Evolutionary conservation across 2,888 invertebrate species (phyloP).

Genomic region (Pantelozetes paolii): DNA sequence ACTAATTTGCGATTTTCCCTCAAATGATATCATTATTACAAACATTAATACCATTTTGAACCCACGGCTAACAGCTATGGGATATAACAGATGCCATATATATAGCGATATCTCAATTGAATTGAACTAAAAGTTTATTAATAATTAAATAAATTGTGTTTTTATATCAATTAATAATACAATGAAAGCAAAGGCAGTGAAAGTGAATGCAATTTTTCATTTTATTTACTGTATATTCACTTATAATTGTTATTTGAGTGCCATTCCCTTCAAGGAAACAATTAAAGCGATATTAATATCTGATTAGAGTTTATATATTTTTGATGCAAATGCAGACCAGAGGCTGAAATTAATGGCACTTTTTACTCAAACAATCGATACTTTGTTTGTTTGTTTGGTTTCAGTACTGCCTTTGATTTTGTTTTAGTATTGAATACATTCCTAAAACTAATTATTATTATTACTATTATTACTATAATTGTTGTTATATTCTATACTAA

Average conservation of each 20-base stretch:
- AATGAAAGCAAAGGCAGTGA: constrained; percentile 15
- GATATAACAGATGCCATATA: constrained; percentile 16
- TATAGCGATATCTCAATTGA: too few species aligned
- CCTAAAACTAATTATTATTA: neutral
- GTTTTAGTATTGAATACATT: neutral
- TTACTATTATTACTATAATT: neutral
- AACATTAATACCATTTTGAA: neutral
- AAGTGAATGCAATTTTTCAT: constrained; percentile 18
- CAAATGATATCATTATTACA: neutral
- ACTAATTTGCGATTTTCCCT: neutral
- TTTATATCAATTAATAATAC: too few species aligned
- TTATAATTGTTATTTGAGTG: constrained; percentile 34
- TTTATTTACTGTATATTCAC: constrained; percentile 3
- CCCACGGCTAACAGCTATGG: constrained; percentile 19
- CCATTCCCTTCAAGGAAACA: neutral
- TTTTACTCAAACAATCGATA: neutral
- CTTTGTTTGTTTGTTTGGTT: neutral
- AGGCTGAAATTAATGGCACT: neutral
- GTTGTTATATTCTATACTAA: neutral
- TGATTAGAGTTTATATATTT: neutral
- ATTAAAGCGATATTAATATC: neutral
- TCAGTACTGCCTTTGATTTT: neutral
- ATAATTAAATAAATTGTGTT: constrained; percentile 12
- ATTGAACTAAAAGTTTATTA: neutral
- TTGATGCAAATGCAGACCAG: neutral